A percentile compares a stretch with the other conserved stretches of the same genome.
Conservation (phyloP, 2,113 vertebrate genomes). For the Chaetodon trifascialis region DNA sequence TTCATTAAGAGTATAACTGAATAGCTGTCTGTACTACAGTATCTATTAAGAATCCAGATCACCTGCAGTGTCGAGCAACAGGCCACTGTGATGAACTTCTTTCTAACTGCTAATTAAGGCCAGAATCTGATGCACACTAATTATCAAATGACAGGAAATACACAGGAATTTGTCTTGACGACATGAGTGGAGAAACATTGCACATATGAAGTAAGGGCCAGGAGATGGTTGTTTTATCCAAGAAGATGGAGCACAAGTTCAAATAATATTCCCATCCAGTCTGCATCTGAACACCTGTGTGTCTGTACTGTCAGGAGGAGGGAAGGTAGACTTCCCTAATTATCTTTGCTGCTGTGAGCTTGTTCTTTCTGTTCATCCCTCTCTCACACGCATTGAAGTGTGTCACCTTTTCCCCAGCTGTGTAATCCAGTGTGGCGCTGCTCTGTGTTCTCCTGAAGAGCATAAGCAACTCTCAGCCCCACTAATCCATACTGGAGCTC, state of each 20-base stretch:
- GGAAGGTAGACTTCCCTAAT: slow-evolving; percentile 54
- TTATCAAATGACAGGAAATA: slow-evolving; percentile 60
- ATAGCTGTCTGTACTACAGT: slow-evolving; percentile 29
- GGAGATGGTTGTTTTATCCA: neutral
- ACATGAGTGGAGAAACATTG: slow-evolving; percentile 12
- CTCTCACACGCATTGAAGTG: slow-evolving; percentile 61
- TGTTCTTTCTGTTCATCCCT: slow-evolving; percentile 60
- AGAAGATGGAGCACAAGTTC: slow-evolving; percentile 31
- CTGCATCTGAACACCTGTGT: slow-evolving; percentile 29
- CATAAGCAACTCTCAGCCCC: slow-evolving; percentile 69
- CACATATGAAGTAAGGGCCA: neutral
- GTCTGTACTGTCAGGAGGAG: slow-evolving; percentile 32
- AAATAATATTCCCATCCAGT: slow-evolving; percentile 25
- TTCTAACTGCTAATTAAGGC: slow-evolving; percentile 63
- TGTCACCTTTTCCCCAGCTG: slow-evolving; percentile 72
- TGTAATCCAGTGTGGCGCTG: slow-evolving; percentile 69
- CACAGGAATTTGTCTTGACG: slow-evolving; percentile 19
- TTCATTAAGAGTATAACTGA: slow-evolving; percentile 61
- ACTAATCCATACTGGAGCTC: slow-evolving; percentile 74
- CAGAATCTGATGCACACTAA: slow-evolving; percentile 22
- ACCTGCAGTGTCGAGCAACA: slow-evolving; percentile 43
- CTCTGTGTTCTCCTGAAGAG: slow-evolving; percentile 71
- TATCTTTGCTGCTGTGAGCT: slow-evolving; percentile 50
- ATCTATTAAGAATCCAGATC: slow-evolving; percentile 58
- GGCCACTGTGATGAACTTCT: slow-evolving; percentile 56